phyloP scores from a whole-genome alignment of 1,140 invertebrate genomes.

The Delia radicum region DNA sequence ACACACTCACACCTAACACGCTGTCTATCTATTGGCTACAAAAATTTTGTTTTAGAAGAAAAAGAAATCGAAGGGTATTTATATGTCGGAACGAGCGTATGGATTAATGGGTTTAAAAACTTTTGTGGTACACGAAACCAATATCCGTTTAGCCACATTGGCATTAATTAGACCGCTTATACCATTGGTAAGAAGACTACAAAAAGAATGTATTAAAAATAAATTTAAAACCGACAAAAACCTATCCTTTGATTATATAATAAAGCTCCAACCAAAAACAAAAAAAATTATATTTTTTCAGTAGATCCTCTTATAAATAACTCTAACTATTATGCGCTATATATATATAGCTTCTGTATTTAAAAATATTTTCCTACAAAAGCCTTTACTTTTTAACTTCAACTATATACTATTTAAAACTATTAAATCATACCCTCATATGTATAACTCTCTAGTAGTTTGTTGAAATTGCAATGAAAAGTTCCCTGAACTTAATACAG shows the following conservation, averaged over 20 bases:
- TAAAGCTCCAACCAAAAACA: not conserved
- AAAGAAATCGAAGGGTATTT: conserved; percentile 39
- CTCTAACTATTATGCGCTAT: too few relatives aligned
- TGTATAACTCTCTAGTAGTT: conserved; percentile 2
- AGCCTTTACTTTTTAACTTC: not conserved
- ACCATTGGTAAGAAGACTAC: conserved; percentile 46
- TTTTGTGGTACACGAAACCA: conserved; percentile 52
- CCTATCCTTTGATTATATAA: not conserved
- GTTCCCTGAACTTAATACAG: not conserved
- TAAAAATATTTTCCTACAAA: not conserved
- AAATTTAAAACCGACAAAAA: not conserved
- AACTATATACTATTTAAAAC: not conserved
- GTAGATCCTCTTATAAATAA: not conserved
- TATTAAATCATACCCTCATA: not conserved
- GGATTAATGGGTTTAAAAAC: conserved; percentile 52
- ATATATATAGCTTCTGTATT: not conserved
- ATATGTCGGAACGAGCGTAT: conserved; percentile 40
- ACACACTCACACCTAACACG: not conserved
- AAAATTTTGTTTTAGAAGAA: conserved; percentile 35
- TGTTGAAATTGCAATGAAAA: not conserved
- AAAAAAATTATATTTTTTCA: not conserved
- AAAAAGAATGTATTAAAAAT: not conserved
- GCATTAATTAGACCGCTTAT: conserved; percentile 52
- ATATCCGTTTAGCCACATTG: conserved; percentile 49
- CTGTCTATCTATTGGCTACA: conserved; percentile 27